phyloP scores from a whole-genome alignment of 1,140 invertebrate species.

The Plectrocnemia conspersa region DNA sequence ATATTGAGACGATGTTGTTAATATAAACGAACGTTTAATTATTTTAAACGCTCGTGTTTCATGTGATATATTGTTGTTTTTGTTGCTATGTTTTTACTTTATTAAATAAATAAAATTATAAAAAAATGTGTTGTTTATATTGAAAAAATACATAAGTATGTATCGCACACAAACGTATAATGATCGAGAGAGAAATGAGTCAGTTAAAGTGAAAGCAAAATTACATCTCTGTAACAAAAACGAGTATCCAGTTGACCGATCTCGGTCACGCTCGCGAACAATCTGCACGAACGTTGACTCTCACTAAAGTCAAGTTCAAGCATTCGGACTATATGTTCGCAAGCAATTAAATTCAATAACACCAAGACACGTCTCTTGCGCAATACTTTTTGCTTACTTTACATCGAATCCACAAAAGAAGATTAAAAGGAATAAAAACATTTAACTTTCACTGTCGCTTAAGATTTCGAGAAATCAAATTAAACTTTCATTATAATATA shows the following conservation, averaged over 20 bases:
- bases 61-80: conserved; percentile 33
- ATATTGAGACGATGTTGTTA: too few relatives aligned
- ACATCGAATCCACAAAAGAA: too few relatives aligned
- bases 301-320: neutral
- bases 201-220: conserved; percentile 17
- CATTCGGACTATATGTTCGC: neutral
- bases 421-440: too few relatives aligned
- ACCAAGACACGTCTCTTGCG: conserved; percentile 3
- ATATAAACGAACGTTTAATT: too few relatives aligned
- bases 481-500: too few relatives aligned
- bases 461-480: too few relatives aligned
- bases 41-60: neutral
- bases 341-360: neutral
- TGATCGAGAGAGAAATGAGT: neutral
- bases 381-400: neutral
- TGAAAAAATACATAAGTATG: neutral
- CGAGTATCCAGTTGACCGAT: neutral
- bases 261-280: neutral
- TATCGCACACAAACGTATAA: neutral
- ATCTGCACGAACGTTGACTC: neutral
- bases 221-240: neutral
- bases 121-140: neutral
- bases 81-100: conserved; percentile 32
- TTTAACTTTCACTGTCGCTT: conserved; percentile 9
- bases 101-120: conserved; percentile 23